Percentiles rank a stretch among this genome's conserved stretches.
phyloP scores from a whole-genome alignment of 2,888 invertebrate species.

The Polymixis lichenea region DNA sequence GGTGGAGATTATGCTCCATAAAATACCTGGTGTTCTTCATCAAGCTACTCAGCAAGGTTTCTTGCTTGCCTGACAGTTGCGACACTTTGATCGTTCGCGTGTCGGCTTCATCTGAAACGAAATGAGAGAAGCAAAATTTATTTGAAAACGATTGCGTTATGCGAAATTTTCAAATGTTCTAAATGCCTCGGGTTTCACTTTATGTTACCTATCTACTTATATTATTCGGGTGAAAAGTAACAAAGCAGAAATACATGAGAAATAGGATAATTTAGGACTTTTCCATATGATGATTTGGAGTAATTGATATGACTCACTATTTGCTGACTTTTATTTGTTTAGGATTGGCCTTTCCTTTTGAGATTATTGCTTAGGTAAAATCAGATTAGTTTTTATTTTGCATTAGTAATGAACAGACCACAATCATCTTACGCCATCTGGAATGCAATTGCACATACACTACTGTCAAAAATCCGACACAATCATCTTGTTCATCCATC shows the following conservation, averaged over 20 bases:
- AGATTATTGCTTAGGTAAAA: background rate
- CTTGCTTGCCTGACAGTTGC: conserved; percentile 82
- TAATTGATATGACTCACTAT: background rate
- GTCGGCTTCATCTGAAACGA: conserved; percentile 81
- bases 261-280: background rate
- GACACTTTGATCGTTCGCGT: conserved; percentile 83
- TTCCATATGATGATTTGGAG: background rate
- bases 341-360: background rate
- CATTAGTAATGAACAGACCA: background rate
- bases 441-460: background rate
- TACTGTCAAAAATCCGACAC: background rate
- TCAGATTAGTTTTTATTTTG: background rate
- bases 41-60: conserved; percentile 86
- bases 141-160: background rate
- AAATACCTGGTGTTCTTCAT: conserved; percentile 88
- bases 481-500: background rate
- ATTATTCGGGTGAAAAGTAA: background rate
- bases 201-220: too few relatives aligned
- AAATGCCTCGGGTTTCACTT: background rate
- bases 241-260: background rate
- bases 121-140: background rate
- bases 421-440: background rate
- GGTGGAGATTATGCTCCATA: background rate
- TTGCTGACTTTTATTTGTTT: background rate
- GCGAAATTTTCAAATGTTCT: background rate